phyloP scores from a whole-genome alignment of 53 echinoderm and acorn worm genomes.

The Glandiceps talaboti region DNA sequence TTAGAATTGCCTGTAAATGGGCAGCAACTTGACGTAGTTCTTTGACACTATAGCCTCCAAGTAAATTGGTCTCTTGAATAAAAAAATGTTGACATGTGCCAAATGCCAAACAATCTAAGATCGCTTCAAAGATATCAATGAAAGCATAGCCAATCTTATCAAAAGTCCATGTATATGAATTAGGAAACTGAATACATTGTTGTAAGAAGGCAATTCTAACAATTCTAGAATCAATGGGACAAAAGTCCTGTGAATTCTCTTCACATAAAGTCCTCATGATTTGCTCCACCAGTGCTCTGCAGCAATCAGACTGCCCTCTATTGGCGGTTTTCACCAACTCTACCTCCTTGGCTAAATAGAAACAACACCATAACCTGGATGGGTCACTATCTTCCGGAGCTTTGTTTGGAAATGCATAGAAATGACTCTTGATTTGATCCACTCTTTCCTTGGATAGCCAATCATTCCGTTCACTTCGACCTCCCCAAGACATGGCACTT shows the following conservation, averaged over 20 bases:
- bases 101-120: conserved; percentile 33
- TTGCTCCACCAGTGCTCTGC: conserved; percentile 22
- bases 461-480: conserved; percentile 29
- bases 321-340: conserved; percentile 15
- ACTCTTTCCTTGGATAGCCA: conserved; percentile 50
- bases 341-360: conserved; percentile 40
- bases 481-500: conserved; percentile 35
- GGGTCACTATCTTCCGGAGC: conserved; percentile 32
- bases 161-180: conserved; percentile 57
- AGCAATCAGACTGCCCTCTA: conserved; percentile 2
- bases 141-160: conserved; percentile 67
- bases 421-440: conserved; percentile 42
- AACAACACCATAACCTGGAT: conserved; percentile 72
- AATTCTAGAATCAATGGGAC: conserved; percentile 49
- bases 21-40: conserved; percentile 58
- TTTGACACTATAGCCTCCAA: conserved; percentile 18
- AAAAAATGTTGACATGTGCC: conserved; percentile 52
- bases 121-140: conserved; percentile 63
- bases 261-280: conserved; percentile 36
- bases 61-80: conserved; percentile 46
- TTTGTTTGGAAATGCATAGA: conserved; percentile 40
- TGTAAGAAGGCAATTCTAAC: conserved; percentile 61
- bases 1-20: conserved; percentile 72
- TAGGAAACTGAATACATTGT: conserved; percentile 84
- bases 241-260: conserved; percentile 65